Evolutionary conservation across 2,888 invertebrate species (phyloP).

Genomic region (Plagodis pulveraria): DNA sequence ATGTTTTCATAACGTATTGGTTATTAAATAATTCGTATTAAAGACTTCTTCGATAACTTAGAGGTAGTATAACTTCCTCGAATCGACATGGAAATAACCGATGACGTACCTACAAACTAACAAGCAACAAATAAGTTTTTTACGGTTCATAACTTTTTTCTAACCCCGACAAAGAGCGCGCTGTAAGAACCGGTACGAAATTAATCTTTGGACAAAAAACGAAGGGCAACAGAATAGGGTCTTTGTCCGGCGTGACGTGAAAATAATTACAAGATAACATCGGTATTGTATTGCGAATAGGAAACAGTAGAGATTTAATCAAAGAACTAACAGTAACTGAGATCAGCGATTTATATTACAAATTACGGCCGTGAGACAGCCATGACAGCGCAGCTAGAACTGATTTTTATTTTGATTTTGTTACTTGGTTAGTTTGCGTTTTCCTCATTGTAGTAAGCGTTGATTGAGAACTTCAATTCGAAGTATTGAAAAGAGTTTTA

Average conservation of each 20-base stretch:
- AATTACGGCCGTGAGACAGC: constrained; percentile 33
- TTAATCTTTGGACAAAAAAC: constrained; percentile 49
- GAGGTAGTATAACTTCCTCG: constrained; percentile 2
- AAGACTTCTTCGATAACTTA: background rate
- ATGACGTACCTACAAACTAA: constrained; percentile 18
- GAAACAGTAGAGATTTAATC: constrained; percentile 47
- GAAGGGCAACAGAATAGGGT: constrained; percentile 48
- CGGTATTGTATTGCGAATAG: constrained; percentile 49
- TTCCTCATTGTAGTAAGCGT: no score
- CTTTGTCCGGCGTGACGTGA: constrained; percentile 54
- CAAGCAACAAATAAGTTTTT: constrained; percentile 24
- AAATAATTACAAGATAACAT: constrained; percentile 60
- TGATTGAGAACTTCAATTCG: no score
- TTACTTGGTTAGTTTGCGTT: constrained; percentile 19
- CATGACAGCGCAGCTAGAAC: constrained; percentile 18
- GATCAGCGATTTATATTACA: constrained; percentile 39
- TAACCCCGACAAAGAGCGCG: constrained; percentile 42
- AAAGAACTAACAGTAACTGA: constrained; percentile 41
- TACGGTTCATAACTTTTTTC: constrained; percentile 26
- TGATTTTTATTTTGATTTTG: constrained; percentile 14
- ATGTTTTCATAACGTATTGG: no score
- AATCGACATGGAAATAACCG: constrained; percentile 17
- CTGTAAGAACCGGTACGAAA: constrained; percentile 60
- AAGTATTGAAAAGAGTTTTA: no score
- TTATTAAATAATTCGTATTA: no score